Percentiles rank a stretch among this genome's conserved stretches.
phyloP scores from a whole-genome alignment of 2,888 invertebrate genomes.

The Melinopterus prodromus region DNA sequence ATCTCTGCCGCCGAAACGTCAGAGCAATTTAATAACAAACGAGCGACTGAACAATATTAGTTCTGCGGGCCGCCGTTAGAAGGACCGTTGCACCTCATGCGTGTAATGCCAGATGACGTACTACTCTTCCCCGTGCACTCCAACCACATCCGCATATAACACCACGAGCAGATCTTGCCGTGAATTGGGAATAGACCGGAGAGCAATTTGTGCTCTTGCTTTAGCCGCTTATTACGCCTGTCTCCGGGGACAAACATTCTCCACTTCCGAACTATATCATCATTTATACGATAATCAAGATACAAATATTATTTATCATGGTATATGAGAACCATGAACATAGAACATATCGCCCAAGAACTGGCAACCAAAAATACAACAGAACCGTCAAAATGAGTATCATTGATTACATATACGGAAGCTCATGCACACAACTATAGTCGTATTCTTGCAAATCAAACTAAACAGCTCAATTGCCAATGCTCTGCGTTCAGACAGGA shows the following conservation, averaged over 20 bases:
- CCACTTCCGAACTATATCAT: not conserved
- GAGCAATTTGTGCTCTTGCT: not conserved
- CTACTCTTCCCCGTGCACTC: not conserved
- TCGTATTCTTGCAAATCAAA: too few species aligned
- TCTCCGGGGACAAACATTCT: not conserved
- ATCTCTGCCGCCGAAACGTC: slow-evolving; percentile 40
- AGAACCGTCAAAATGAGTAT: too few species aligned
- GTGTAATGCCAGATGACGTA: slow-evolving; percentile 49
- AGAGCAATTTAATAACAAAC: slow-evolving; percentile 48
- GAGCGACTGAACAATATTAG: slow-evolving; percentile 52
- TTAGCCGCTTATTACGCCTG: not conserved
- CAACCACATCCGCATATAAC: not conserved
- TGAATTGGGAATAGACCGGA: not conserved
- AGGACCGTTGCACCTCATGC: slow-evolving; percentile 52
- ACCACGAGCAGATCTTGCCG: not conserved
- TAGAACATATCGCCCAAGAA: too few species aligned
- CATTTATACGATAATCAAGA: not conserved
- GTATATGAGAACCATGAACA: too few species aligned
- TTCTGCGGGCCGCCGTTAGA: slow-evolving; percentile 46
- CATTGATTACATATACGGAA: too few species aligned
- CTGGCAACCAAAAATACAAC: too few species aligned
- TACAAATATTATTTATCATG: too few species aligned
- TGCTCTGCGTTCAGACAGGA: too few species aligned
- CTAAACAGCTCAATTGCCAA: too few species aligned
- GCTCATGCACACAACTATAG: too few species aligned